Conservation (phyloP, 2,113 vertebrate genomes). For the Limnothrissa miodon region DNA sequence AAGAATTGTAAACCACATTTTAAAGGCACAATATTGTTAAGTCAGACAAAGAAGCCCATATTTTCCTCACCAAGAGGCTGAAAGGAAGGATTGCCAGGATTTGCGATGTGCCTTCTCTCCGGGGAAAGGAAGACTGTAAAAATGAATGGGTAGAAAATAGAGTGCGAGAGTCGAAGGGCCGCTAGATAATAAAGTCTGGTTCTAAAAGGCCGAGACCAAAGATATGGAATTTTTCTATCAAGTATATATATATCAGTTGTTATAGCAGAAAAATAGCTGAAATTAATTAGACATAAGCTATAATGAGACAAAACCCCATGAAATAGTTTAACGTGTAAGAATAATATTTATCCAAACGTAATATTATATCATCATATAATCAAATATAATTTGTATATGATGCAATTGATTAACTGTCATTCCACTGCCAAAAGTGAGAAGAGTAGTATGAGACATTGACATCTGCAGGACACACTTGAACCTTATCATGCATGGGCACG, state of each 20-base stretch:
- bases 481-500: neutral
- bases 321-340: neutral
- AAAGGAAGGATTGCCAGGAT: conserved; percentile 71
- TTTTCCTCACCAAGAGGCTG: conserved; percentile 55
- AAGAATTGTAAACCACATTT: neutral
- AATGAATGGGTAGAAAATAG: conserved; percentile 75
- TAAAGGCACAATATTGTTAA: conserved; percentile 45
- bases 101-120: conserved; percentile 71
- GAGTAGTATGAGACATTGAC: neutral
- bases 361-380: neutral
- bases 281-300: neutral
- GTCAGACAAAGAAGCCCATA: conserved; percentile 49
- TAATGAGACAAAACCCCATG: neutral
- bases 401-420: neutral
- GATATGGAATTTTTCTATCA: conserved; percentile 22
- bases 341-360: neutral
- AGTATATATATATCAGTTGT: neutral
- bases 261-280: neutral
- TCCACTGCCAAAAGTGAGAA: neutral
- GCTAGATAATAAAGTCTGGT: conserved; percentile 70
- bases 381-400: no score
- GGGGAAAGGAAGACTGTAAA: conserved; percentile 71
- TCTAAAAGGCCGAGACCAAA: conserved; percentile 62
- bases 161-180: conserved; percentile 71
- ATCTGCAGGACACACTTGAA: neutral